Evolutionary conservation across 2,888 invertebrate species (phyloP).

Genomic region (Mesorhabditis spiculigera): DNA sequence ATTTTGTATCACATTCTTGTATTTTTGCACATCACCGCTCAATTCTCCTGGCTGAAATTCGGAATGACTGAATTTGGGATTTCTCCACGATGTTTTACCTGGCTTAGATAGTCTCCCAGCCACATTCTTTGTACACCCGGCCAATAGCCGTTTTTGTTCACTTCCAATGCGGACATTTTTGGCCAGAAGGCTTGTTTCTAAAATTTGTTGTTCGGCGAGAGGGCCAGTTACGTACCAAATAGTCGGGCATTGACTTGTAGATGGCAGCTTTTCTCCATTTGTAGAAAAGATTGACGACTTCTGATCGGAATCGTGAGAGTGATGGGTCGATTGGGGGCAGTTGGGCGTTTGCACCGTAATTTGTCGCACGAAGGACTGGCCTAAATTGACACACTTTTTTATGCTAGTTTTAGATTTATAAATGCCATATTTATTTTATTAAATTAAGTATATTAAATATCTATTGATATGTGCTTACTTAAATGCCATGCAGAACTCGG

Average conservation of each 20-base stretch:
- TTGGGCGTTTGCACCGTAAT: too few relatives aligned
- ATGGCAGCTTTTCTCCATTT: too few relatives aligned
- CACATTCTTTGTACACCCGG: conserved; percentile 78
- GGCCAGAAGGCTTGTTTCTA: conserved; percentile 69
- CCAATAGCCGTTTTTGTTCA: conserved; percentile 69
- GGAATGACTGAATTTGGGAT: background rate
- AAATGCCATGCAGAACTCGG: conserved; percentile 66
- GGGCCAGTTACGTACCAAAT: too few relatives aligned
- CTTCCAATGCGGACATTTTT: conserved; percentile 73
- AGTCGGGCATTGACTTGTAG: too few relatives aligned
- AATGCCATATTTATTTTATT: too few relatives aligned
- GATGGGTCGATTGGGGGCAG: too few relatives aligned
- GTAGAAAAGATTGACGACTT: too few relatives aligned
- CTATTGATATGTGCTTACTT: background rate
- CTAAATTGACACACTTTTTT: too few relatives aligned
- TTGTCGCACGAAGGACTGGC: too few relatives aligned
- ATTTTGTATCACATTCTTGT: conserved; percentile 20
- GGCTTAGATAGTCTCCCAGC: conserved; percentile 78
- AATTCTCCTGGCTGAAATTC: conserved; percentile 23
- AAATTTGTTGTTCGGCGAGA: background rate
- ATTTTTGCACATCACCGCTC: conserved; percentile 18
- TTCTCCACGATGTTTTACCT: conserved; percentile 53
- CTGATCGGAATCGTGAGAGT: too few relatives aligned
- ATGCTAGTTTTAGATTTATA: too few relatives aligned
- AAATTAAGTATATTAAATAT: too few relatives aligned